Conservation (phyloP, 2,797 vertebrate species). For the Platalea minor region DNA sequence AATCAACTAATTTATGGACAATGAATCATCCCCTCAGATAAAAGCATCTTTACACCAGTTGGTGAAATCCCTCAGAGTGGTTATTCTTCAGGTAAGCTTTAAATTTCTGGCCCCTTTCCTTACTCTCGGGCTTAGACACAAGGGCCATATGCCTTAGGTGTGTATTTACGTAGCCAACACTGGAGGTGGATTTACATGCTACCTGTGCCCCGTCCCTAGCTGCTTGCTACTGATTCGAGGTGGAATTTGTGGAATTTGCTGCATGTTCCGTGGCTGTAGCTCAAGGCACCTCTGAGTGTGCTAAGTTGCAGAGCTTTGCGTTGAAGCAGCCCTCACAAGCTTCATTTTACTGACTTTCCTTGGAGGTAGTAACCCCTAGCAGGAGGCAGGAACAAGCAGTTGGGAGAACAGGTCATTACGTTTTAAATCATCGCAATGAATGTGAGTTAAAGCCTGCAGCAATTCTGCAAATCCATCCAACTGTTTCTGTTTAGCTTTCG, state of each 20-base stretch:
- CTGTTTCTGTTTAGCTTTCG: not conserved
- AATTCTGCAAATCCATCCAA: not conserved
- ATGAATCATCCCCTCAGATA: not conserved
- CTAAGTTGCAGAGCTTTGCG: not conserved
- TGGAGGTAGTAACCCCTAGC: not conserved
- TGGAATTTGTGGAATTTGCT: not conserved
- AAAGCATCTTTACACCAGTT: not conserved
- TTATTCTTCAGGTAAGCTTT: not conserved
- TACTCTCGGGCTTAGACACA: not conserved
- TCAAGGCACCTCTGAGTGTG: not conserved
- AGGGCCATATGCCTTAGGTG: not conserved
- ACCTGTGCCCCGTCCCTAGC: not conserved
- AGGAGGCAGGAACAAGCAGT: not conserved
- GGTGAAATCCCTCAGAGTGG: not conserved
- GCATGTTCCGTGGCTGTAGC: not conserved
- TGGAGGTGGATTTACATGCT: not conserved
- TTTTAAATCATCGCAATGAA: not conserved
- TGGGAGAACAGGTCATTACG: not conserved
- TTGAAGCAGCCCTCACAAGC: not conserved
- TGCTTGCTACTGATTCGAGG: not conserved
- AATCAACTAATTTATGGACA: not conserved
- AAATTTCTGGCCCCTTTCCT: not conserved
- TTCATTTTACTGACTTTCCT: not conserved
- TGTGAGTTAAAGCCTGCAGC: not conserved
- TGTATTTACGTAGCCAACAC: not conserved